Evolutionary conservation across 2,797 vertebrate species (phyloP).

Genomic region (Aplochiton taeniatus): DNA sequence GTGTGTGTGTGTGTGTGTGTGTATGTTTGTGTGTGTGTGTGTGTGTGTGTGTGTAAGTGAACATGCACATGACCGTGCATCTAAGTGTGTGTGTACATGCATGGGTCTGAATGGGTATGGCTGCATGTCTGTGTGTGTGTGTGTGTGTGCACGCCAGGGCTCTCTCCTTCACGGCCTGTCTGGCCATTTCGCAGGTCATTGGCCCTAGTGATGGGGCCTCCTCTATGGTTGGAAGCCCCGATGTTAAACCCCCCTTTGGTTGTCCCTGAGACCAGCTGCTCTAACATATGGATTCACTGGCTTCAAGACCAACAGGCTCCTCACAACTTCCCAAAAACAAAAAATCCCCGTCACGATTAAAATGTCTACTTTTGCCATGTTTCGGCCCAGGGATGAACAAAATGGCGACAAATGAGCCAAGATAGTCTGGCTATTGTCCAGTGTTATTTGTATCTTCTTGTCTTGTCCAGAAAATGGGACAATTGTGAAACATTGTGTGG

Average conservation of each 20-base stretch:
- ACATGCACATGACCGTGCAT: not conserved
- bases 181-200: constrained; percentile 6
- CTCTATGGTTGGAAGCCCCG: not conserved
- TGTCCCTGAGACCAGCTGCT: too few relatives aligned
- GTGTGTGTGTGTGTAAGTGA: not conserved
- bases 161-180: not conserved
- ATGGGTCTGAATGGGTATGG: not conserved
- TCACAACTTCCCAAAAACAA: too few relatives aligned
- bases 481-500: too few relatives aligned
- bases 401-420: too few relatives aligned
- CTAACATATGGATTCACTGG: too few relatives aligned
- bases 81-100: not conserved
- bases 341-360: too few relatives aligned
- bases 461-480: too few relatives aligned
- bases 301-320: too few relatives aligned
- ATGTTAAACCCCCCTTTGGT: not conserved
- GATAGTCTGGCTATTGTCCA: too few relatives aligned
- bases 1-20: not conserved
- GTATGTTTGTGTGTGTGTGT: not conserved
- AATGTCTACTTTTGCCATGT: too few relatives aligned
- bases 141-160: not conserved
- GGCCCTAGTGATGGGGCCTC: not conserved
- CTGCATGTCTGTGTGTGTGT: not conserved
- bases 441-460: too few relatives aligned
- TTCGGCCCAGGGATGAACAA: too few relatives aligned